Evolutionary conservation across 2,113 vertebrate genomes (phyloP), one percentile per base, ranked within the genome.

Genomic region (Mystacornis crossleyi): DNA sequence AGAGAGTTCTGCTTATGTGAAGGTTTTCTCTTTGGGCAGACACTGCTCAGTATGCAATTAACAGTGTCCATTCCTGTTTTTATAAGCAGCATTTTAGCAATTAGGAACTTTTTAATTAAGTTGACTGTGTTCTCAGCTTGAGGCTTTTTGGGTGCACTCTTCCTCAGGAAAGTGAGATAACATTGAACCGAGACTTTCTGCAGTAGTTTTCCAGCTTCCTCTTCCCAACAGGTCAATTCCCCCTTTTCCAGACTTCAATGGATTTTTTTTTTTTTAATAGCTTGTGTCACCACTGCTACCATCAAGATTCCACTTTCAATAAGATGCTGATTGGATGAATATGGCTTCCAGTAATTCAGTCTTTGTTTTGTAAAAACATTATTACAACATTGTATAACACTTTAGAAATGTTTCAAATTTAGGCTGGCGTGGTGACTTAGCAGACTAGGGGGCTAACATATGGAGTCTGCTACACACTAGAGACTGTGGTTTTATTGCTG

Each of bases 361-460:
- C 97, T 98, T 98, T 98, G 98, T 98, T 98, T 98, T 98, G 95
- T 98, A 97, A 98, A 98, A 98, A 98, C 97, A 98, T 97, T 97
- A 98, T 94, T 97, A 97, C 97, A 97, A 98, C 97, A 98, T 98
- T 98, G 98, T 97, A 97, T 98, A 98, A 98, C 97, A 97, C 97
- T 98, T 98, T 93, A 98, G 97, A 98, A 98, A 97, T 98, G 95
- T 98, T 98, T 97, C 96, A 97, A 96, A 98, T 98, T 95, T 97
- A 97, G 97, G 93, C 97, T 97, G 97, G 96, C 97, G 93, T 97
- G 97, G 97, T 96, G 97, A 94, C 95, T 98, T 98, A 97, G 96
- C 98, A 98, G 97, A 96, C 97, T 93, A 97, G 95, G 96, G 97
- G 96, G 94, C 96, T 98, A 96, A 97, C 98, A 98, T 98, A 98